phyloP scores from a whole-genome alignment of 1,140 invertebrate genomes.

The Ephestia elutella region DNA sequence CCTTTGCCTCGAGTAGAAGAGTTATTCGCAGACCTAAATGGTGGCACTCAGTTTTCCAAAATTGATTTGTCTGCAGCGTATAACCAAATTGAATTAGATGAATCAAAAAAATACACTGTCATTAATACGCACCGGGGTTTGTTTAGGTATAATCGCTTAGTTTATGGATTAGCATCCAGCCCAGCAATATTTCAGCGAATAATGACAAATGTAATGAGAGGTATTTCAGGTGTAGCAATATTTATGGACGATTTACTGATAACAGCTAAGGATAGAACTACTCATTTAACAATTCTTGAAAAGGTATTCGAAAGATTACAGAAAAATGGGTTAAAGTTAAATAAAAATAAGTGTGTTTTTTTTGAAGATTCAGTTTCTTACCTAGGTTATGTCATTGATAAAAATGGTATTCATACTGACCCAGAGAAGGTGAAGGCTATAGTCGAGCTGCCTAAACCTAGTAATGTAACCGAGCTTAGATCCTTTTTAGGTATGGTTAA shows the following conservation, averaged over 20 bases:
- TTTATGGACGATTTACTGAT: conserved; percentile 19
- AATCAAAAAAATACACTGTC: conserved; percentile 2
- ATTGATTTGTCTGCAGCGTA: neutral
- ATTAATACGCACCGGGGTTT: conserved; percentile 15
- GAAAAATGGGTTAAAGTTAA: conserved; percentile 26
- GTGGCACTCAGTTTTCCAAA: neutral
- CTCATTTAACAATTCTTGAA: conserved; percentile 19
- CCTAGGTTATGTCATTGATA: conserved; percentile 32
- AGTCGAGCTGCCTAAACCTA: conserved; percentile 20
- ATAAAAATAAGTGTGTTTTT: conserved; percentile 37
- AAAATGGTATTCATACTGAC: conserved; percentile 28
- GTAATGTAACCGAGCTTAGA: conserved; percentile 28
- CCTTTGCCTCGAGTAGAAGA: neutral
- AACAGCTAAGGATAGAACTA: neutral
- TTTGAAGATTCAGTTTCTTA: conserved; percentile 33
- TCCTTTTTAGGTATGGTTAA: conserved; percentile 38
- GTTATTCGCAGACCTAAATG: neutral
- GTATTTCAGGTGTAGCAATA: conserved; percentile 9
- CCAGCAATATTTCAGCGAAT: conserved; percentile 13
- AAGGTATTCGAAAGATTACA: conserved; percentile 16
- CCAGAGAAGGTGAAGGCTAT: conserved; percentile 28
- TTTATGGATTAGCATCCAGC: conserved; percentile 12
- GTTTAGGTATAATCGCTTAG: conserved; percentile 14
- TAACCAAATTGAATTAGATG: neutral
- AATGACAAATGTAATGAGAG: neutral